Conservation (phyloP, 2,113 vertebrate species). For the Pelvicachromis taeniatus region DNA sequence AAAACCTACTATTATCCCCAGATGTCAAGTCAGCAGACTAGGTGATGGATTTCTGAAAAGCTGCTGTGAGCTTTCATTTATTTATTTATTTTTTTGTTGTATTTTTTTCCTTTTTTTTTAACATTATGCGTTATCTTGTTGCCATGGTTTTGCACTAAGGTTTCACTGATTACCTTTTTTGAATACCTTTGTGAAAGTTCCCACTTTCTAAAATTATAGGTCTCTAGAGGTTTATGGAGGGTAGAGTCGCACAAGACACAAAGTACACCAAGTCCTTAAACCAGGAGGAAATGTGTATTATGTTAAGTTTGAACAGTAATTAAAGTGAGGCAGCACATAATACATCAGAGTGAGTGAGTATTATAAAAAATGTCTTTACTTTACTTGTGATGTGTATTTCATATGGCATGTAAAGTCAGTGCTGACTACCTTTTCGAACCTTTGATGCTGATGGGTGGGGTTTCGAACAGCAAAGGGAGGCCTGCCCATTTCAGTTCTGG, state of each 20-base stretch:
- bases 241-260: background rate
- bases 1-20: background rate
- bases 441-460: background rate
- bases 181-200: background rate
- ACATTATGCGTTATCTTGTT: background rate
- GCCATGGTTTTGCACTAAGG: background rate
- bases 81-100: background rate
- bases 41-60: background rate
- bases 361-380: background rate
- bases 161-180: background rate
- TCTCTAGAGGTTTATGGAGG: background rate
- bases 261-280: background rate
- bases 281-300: background rate
- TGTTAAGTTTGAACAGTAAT: background rate
- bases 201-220: background rate
- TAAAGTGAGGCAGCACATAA: background rate
- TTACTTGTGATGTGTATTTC: background rate
- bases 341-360: background rate
- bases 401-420: background rate
- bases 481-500: background rate
- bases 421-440: background rate
- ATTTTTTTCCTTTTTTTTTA: background rate
- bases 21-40: background rate
- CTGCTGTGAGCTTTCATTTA: background rate
- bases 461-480: background rate